phyloP scores from a whole-genome alignment of 2,113 vertebrate genomes.

The Nesogale talazaci region DNA sequence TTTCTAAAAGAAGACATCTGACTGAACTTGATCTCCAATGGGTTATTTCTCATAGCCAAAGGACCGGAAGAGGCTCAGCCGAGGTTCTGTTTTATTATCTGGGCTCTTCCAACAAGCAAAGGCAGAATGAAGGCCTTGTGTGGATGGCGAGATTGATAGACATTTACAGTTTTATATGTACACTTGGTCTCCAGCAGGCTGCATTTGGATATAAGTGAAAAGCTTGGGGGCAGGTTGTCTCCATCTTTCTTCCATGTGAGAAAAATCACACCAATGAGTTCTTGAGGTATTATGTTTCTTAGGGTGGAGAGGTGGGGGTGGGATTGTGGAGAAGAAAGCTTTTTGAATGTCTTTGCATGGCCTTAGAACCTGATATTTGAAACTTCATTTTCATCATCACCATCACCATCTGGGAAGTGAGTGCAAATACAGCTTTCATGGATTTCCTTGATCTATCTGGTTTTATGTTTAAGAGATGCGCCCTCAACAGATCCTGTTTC shows the following conservation, averaged over 20 bases:
- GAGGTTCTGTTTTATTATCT: background rate
- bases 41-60: background rate
- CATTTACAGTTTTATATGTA: background rate
- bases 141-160: background rate
- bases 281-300: slow-evolving; percentile 69
- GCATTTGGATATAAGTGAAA: slow-evolving; percentile 12
- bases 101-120: background rate
- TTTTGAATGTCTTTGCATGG: slow-evolving; percentile 74
- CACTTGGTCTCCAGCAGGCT: slow-evolving; percentile 11
- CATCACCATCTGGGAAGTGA: slow-evolving; percentile 55
- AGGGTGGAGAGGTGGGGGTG: background rate
- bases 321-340: background rate
- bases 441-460: slow-evolving; percentile 73
- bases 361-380: slow-evolving; percentile 79
- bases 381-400: slow-evolving; percentile 52
- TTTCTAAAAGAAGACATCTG: slow-evolving; percentile 11
- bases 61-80: background rate
- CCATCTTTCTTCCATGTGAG: slow-evolving; percentile 59
- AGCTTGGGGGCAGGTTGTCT: slow-evolving; percentile 32
- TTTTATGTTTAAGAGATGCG: slow-evolving; percentile 49
- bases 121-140: background rate
- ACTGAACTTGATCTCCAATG: background rate
- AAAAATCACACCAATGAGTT: slow-evolving; percentile 63
- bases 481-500: slow-evolving; percentile 65
- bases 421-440: slow-evolving; percentile 77